Conservation (phyloP, 2,113 vertebrate species). For the Ibidorhyncha struthersii region DNA sequence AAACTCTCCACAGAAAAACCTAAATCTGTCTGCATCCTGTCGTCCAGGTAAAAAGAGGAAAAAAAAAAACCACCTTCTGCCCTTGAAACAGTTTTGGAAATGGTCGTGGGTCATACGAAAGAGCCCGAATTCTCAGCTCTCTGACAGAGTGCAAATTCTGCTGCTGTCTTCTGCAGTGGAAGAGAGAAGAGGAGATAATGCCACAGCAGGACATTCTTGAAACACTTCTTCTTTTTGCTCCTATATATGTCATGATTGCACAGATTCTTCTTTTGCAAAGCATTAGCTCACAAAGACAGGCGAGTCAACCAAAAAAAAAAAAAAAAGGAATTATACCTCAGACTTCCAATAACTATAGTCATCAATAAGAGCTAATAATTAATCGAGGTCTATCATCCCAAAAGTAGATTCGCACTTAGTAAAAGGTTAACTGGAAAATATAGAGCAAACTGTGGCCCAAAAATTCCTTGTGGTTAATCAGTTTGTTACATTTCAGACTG, state of each 20-base stretch:
- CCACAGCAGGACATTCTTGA: slow-evolving; percentile 18
- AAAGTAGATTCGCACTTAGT: neutral
- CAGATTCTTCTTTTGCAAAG: neutral
- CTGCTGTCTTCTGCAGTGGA: neutral
- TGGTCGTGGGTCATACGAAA: neutral
- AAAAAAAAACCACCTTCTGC: neutral
- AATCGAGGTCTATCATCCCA: neutral
- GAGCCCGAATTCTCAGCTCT: neutral
- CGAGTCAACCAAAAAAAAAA: neutral
- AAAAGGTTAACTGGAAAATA: slow-evolving; percentile 25
- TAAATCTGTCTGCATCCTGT: neutral
- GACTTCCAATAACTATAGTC: neutral
- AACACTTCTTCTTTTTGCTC: neutral
- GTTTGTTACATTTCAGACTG: neutral
- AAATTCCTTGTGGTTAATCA: neutral
- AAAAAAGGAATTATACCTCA: neutral
- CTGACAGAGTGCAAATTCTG: slow-evolving; percentile 41
- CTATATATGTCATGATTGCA: neutral
- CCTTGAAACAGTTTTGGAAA: slow-evolving; percentile 4
- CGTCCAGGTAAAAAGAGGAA: neutral
- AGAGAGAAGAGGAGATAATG: neutral
- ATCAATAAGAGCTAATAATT: neutral
- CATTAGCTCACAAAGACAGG: neutral
- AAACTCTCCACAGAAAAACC: neutral
- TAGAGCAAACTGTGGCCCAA: neutral